These are phyloP conservation scores for Noctua fimbriata DNA, from an alignment of 2,888 invertebrate genomes.

Conservation along the genomic window DNA sequence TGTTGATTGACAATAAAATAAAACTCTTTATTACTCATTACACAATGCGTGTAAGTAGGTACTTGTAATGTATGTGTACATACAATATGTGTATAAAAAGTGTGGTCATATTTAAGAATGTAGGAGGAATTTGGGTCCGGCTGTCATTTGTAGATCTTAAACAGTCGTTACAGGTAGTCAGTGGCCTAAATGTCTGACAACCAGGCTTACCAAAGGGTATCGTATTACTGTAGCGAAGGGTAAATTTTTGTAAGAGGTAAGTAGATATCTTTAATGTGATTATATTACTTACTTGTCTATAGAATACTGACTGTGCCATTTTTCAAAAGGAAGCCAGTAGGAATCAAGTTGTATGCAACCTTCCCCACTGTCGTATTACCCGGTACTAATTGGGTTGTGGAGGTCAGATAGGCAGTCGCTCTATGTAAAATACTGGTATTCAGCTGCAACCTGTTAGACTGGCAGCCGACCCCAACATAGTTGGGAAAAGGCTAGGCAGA, in stretches of 20 bases:
- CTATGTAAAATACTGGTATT: background rate
- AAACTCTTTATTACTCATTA: conserved; percentile 68
- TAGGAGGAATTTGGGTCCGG: too few relatives aligned
- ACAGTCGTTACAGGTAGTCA: too few relatives aligned
- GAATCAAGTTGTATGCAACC: too few relatives aligned
- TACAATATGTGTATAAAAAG: background rate
- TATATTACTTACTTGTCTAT: too few relatives aligned
- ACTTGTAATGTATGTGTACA: conserved; percentile 33
- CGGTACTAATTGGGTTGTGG: background rate
- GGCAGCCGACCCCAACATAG: background rate
- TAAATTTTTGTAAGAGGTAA: too few relatives aligned
- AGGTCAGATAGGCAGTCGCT: background rate
- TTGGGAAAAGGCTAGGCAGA: background rate
- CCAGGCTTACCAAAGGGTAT: background rate
- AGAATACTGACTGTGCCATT: too few relatives aligned
- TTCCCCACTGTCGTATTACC: too few relatives aligned
- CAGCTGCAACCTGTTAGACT: background rate
- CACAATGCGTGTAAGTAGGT: conserved; percentile 64
- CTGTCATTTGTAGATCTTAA: too few relatives aligned
- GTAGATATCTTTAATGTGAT: too few relatives aligned
- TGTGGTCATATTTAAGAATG: background rate
- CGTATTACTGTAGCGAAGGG: too few relatives aligned
- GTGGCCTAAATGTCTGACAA: too few relatives aligned
- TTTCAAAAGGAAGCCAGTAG: too few relatives aligned
- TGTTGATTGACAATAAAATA: conserved; percentile 72